Conservation (phyloP, 2,113 vertebrate genomes). For the Syngnathus floridae region DNA sequence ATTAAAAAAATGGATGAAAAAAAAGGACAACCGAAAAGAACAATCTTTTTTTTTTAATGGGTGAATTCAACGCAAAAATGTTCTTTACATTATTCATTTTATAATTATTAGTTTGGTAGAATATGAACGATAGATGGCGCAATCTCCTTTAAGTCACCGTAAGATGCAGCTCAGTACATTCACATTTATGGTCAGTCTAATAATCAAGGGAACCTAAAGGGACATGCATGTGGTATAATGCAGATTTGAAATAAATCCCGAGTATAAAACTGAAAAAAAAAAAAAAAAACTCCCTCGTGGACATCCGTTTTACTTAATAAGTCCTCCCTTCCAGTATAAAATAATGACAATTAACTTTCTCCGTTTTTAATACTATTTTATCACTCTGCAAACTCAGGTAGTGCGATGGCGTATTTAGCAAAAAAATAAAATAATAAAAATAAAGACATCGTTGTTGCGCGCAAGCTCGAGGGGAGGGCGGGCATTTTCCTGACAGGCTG, state of each 20-base stretch:
- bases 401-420: no score
- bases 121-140: slow-evolving; percentile 45
- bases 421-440: no score
- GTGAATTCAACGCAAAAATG: no score
- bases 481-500: neutral
- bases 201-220: neutral
- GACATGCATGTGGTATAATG: neutral
- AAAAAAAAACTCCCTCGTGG: neutral
- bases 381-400: neutral
- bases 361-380: neutral
- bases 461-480: neutral
- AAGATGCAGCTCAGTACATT: neutral
- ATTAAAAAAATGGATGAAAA: slow-evolving; percentile 49
- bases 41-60: neutral
- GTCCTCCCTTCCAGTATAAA: neutral
- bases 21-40: neutral
- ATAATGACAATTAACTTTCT: neutral
- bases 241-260: neutral
- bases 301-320: no score
- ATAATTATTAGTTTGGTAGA: neutral
- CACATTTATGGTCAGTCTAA: neutral
- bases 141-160: neutral
- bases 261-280: neutral
- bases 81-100: no score
- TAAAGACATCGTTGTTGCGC: no score